These are phyloP conservation scores for Podarcis siculus DNA, from an alignment of 2,797 vertebrate species.

Conservation along the genomic window DNA sequence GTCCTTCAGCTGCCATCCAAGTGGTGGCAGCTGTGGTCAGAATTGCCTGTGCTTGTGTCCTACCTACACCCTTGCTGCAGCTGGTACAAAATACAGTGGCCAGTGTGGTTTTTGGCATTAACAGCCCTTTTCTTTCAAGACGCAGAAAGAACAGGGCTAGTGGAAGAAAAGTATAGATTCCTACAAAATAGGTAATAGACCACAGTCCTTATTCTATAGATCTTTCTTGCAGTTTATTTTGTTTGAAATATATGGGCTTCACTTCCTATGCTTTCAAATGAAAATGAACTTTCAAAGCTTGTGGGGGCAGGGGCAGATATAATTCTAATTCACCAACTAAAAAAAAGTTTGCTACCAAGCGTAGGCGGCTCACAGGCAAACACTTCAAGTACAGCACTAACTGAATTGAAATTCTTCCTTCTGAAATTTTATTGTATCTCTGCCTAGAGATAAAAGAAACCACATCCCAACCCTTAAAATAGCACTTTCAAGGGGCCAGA, in stretches of 20 bases:
- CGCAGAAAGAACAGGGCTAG: background rate
- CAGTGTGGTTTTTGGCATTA: background rate
- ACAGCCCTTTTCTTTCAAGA: background rate
- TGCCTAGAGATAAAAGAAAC: background rate
- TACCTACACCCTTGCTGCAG: background rate
- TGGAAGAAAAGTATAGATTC: background rate
- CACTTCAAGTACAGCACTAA: background rate
- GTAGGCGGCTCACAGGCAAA: background rate
- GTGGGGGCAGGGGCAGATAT: background rate
- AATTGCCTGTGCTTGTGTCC: background rate
- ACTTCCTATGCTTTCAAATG: background rate
- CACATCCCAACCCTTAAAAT: background rate
- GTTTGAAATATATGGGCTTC: background rate
- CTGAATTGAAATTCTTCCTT: background rate
- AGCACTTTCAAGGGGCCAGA: accelerated
- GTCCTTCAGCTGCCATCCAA: too few species aligned
- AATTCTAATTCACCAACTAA: background rate
- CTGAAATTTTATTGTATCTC: background rate
- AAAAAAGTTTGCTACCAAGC: background rate
- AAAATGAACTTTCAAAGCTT: background rate
- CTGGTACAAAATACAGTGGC: background rate
- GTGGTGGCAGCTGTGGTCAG: background rate
- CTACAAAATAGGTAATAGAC: background rate
- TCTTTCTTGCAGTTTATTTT: background rate
- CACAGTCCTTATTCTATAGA: background rate